Percentiles rank a stretch among this genome's conserved stretches.
Evolutionary conservation across 2,888 invertebrate genomes (phyloP).

Genomic region (Drepana falcataria): DNA sequence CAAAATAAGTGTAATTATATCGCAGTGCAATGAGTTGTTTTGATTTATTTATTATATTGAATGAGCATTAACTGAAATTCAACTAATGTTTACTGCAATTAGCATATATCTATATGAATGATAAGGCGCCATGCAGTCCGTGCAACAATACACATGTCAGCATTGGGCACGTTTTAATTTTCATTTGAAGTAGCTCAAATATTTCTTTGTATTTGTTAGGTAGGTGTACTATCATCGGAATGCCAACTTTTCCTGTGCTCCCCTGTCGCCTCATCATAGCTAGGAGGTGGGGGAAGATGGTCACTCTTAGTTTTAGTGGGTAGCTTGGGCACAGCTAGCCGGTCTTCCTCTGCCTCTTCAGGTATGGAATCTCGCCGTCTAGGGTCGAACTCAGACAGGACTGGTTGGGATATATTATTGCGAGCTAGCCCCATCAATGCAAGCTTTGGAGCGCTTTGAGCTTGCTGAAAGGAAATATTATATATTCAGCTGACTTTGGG

Average conservation of each 20-base stretch:
- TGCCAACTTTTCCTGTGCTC: slow-evolving; percentile 75
- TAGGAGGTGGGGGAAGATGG: slow-evolving; percentile 59
- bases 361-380: slow-evolving; percentile 81
- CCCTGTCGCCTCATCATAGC: slow-evolving; percentile 60
- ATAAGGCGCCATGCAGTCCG: too few relatives aligned
- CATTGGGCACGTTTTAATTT: slow-evolving; percentile 11
- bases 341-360: slow-evolving; percentile 77
- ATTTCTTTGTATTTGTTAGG: slow-evolving; percentile 32
- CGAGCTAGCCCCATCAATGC: slow-evolving; percentile 66
- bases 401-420: slow-evolving; percentile 81
- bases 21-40: too few relatives aligned
- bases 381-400: slow-evolving; percentile 77
- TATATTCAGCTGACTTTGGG: too few relatives aligned
- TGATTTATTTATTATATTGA: too few relatives aligned
- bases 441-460: slow-evolving; percentile 81
- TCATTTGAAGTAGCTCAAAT: too few relatives aligned
- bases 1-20: too few relatives aligned
- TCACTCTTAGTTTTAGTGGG: slow-evolving; percentile 60
- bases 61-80: too few relatives aligned
- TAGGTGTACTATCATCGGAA: slow-evolving; percentile 69
- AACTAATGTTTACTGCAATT: too few relatives aligned
- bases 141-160: too few relatives aligned
- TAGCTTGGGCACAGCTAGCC: slow-evolving; percentile 41
- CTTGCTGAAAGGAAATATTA: slow-evolving; percentile 55
- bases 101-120: too few relatives aligned